Base-by-base conservation (phyloP, 2,113 vertebrate species). In the Tylochromis polylepis region DNA sequence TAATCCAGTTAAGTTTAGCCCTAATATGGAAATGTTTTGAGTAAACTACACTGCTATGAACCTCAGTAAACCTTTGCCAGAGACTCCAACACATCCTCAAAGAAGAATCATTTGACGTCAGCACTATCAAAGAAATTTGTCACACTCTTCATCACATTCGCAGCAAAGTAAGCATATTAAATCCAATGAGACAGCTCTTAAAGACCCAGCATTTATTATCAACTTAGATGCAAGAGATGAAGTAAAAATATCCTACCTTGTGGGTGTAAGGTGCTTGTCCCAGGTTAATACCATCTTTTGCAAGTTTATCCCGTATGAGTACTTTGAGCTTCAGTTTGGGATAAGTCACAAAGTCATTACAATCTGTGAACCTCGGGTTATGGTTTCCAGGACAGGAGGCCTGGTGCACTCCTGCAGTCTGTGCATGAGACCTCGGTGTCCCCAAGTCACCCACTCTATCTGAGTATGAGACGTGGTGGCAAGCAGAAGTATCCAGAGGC, bases 291-390 rank as follows among this genome's bases (percentile, higher is more conserved):
- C 98, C 97, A 88, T 99, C 98, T 59, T 97, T 98, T 46, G 97
- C 92, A 1, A 99, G 97, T 94, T 99, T 99, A 92, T 99, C 98
- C 93, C 98, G 93, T 49, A 99, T 97, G 96, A 99, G 97, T 81
- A 99, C 97, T 95, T 99, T 99, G 87, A 99, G 96, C 89, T 97
- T 98, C 87, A 99, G 95, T 85, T 97, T 97, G 24, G 98, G 98
- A 89, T 97, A 99, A 11, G 93, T 96, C 79, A 97, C 92, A 93
- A 96, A 95, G 86, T 97, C 97, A 65, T 94, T 95, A 53, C 90
- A 95, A 14, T 93, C 87, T 4, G 91, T 95, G 36, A 92, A 56
- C 14, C 94, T 87, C 46, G 56, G 92, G 87, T 96, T 91, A 5
- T 96, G 93, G 70, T 95, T 94, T 24, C 95, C 92, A 20, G 96